A percentile compares a stretch with the other conserved stretches of the same genome.
Evolutionary conservation across 2,113 vertebrate species (phyloP).

Genomic region (Gallinago media): DNA sequence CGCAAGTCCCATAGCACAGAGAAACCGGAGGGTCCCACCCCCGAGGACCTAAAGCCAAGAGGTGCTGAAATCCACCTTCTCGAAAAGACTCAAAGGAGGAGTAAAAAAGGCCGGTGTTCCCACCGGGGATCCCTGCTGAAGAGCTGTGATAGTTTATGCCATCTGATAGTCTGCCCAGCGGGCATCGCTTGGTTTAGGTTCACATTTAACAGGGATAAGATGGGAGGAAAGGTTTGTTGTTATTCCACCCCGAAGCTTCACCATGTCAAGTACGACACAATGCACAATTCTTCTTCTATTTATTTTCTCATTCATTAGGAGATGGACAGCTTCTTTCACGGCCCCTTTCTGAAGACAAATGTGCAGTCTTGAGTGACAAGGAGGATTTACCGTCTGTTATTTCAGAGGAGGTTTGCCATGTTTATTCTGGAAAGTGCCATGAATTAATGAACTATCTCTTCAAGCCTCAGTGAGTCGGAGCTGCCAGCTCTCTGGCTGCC

Average conservation of each 20-base stretch:
- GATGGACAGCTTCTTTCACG: slow-evolving; percentile 7
- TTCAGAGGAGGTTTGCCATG: slow-evolving; percentile 63
- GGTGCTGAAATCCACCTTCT: background rate
- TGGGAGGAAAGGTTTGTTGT: background rate
- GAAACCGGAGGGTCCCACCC: background rate
- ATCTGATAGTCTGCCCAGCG: background rate
- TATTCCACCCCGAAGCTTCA: background rate
- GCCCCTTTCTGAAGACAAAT: slow-evolving; percentile 44
- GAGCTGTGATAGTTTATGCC: background rate
- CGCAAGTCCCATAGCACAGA: background rate
- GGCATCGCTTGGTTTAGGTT: background rate
- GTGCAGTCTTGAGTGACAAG: slow-evolving; percentile 52
- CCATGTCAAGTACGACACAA: background rate
- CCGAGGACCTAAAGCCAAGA: background rate
- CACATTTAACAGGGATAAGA: background rate
- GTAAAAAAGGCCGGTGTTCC: background rate
- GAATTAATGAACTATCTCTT: slow-evolving; percentile 71
- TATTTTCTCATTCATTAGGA: slow-evolving; percentile 52
- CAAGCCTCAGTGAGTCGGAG: slow-evolving; percentile 28
- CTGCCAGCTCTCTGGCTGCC: slow-evolving; percentile 54
- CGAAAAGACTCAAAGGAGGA: background rate
- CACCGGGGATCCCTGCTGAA: background rate
- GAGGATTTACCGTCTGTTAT: slow-evolving; percentile 62
- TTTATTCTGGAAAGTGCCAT: slow-evolving; percentile 64
- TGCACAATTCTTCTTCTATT: slow-evolving; percentile 46